Conservation (phyloP, 1,140 invertebrate species). For the Drosophila orena region DNA sequence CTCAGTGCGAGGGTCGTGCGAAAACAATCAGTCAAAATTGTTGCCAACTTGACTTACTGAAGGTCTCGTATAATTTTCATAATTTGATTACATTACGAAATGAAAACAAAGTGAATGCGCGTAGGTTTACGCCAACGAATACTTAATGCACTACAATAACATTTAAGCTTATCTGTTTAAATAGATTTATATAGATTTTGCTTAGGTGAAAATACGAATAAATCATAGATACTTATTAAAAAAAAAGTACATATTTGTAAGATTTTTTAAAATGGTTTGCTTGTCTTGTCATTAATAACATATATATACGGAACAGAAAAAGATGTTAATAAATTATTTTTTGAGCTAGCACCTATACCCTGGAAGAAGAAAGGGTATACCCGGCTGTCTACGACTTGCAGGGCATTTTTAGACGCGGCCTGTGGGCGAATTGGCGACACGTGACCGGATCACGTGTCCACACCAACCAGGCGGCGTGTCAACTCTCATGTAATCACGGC, state of each 20-base stretch:
- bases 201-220: too few species aligned
- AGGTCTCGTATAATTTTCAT: conserved; percentile 76
- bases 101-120: conserved; percentile 30
- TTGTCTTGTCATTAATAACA: too few species aligned
- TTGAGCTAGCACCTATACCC: too few species aligned
- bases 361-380: conserved; percentile 5
- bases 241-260: too few species aligned
- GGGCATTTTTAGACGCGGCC: conserved; percentile 39
- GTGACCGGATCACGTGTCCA: conserved; percentile 76
- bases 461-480: conserved; percentile 64
- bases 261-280: too few species aligned
- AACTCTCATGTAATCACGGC: conserved; percentile 76
- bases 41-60: conserved; percentile 75
- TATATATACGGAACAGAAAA: too few species aligned
- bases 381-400: conserved; percentile 28
- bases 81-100: conserved; percentile 80
- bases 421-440: conserved; percentile 61
- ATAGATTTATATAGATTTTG: too few species aligned
- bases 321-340: background rate
- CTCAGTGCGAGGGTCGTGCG: conserved; percentile 46
- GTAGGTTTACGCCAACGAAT: background rate
- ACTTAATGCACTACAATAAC: conserved; percentile 26
- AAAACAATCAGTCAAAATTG: conserved; percentile 82
- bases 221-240: too few species aligned
- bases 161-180: background rate